These are phyloP conservation scores for Herpailurus yagouaroundi DNA, from an alignment of 2,113 vertebrate species.

Conservation along the genomic window DNA sequence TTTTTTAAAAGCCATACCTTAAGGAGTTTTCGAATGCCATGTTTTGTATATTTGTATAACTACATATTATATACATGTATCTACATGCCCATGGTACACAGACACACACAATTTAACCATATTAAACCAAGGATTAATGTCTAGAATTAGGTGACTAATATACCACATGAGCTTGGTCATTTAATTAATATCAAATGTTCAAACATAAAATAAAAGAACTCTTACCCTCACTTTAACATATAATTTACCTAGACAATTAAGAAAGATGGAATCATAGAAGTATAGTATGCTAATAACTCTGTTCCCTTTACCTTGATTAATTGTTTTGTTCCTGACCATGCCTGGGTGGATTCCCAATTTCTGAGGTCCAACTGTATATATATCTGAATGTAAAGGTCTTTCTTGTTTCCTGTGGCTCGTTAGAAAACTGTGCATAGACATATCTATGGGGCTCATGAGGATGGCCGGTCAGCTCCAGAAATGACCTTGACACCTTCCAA, in stretches of 20 bases:
- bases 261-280: slow-evolving; percentile 58
- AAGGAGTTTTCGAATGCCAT: neutral
- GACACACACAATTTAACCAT: slow-evolving; percentile 67
- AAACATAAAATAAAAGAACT: slow-evolving; percentile 76
- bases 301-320: slow-evolving; percentile 66
- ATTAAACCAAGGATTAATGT: slow-evolving; percentile 75
- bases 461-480: neutral
- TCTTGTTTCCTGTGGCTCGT: slow-evolving; percentile 34
- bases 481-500: neutral
- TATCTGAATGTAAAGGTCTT: slow-evolving; percentile 8
- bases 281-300: slow-evolving; percentile 60
- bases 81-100: neutral
- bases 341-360: slow-evolving; percentile 59
- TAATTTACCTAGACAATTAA: slow-evolving; percentile 78
- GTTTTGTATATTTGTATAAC: slow-evolving; percentile 12
- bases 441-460: neutral
- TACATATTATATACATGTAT: neutral
- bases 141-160: slow-evolving; percentile 71
- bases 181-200: slow-evolving; percentile 76
- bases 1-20: neutral
- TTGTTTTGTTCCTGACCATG: slow-evolving; percentile 62
- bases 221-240: slow-evolving; percentile 60
- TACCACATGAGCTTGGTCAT: slow-evolving; percentile 49
- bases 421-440: neutral
- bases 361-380: neutral